Evolutionary conservation across 2,797 vertebrate species (phyloP).

Genomic region (Sebastes baramenuke): DNA sequence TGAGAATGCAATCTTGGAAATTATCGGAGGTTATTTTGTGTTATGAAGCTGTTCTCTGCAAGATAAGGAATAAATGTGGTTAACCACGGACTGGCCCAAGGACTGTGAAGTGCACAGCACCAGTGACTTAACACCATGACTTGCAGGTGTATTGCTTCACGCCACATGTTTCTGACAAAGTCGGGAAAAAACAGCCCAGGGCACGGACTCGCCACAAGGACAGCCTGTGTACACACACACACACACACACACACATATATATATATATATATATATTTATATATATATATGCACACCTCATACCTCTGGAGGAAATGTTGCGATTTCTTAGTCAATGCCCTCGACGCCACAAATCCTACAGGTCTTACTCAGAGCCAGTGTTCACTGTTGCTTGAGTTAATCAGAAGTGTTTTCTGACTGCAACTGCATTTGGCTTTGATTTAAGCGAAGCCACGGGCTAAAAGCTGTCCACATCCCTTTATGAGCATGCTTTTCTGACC

Average conservation of each 20-base stretch:
- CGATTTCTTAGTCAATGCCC: constrained; percentile 82
- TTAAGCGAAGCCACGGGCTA: constrained; percentile 85
- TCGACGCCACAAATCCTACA: constrained; percentile 71
- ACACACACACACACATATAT: not conserved
- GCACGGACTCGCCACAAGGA: constrained; percentile 65
- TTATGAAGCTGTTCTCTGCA: constrained; percentile 46
- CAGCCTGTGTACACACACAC: not conserved
- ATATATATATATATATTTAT: not conserved
- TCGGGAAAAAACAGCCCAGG: constrained; percentile 67
- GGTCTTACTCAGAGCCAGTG: constrained; percentile 82
- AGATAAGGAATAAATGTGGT: constrained; percentile 52
- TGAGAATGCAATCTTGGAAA: constrained; percentile 22
- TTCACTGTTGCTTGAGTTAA: constrained; percentile 85
- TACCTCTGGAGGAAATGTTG: constrained; percentile 70
- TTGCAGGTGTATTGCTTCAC: constrained; percentile 76
- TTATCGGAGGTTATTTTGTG: constrained; percentile 27
- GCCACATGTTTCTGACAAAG: constrained; percentile 74
- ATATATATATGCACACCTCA: constrained; percentile 34
- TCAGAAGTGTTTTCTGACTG: constrained; percentile 84
- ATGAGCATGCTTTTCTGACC: constrained; percentile 86
- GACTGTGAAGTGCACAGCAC: constrained; percentile 68
- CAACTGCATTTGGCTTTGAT: constrained; percentile 82
- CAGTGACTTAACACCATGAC: constrained; percentile 71
- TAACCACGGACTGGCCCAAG: constrained; percentile 41
- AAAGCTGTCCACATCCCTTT: constrained; percentile 84